phyloP scores from a whole-genome alignment of 2,113 vertebrate species.

The Corythornis vintsioides region DNA sequence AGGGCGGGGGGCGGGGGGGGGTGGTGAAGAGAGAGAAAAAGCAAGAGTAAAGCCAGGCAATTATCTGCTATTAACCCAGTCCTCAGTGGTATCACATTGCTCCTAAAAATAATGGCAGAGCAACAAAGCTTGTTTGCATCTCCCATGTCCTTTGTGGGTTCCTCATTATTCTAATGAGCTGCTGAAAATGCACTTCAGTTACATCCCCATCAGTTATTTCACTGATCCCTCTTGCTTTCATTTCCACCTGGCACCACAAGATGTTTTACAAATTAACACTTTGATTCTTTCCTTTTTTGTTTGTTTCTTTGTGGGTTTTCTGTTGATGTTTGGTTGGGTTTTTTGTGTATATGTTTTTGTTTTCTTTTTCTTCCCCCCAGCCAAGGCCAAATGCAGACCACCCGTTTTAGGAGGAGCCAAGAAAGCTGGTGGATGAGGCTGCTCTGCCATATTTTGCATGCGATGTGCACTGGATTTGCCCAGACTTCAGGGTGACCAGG shows the following conservation, averaged over 20 bases:
- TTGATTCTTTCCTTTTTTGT: conserved; percentile 11
- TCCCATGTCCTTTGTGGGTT: conserved; percentile 21
- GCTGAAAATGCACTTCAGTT: conserved; percentile 34
- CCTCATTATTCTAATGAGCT: conserved; percentile 46
- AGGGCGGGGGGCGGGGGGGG: not conserved
- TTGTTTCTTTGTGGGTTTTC: too few species aligned
- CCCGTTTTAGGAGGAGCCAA: not conserved
- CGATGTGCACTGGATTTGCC: not conserved
- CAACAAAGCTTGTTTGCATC: conserved; percentile 52
- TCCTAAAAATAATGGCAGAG: conserved; percentile 59
- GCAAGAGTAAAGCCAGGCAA: conserved; percentile 43
- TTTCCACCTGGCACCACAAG: conserved; percentile 42
- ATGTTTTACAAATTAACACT: conserved; percentile 38
- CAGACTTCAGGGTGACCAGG: rapidly evolving
- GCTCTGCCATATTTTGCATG: not conserved
- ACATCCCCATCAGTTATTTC: conserved; percentile 11
- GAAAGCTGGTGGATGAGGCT: not conserved
- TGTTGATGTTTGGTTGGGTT: too few species aligned
- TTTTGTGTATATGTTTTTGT: not conserved
- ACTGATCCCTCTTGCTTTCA: conserved; percentile 36
- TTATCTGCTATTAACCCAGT: conserved; percentile 59
- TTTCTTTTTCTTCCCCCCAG: not conserved
- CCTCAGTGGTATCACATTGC: conserved; percentile 16
- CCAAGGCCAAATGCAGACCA: not conserved
- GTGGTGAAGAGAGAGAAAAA: not conserved